Conservation (phyloP, 1,140 invertebrate species). For the Monochamus saltuarius region DNA sequence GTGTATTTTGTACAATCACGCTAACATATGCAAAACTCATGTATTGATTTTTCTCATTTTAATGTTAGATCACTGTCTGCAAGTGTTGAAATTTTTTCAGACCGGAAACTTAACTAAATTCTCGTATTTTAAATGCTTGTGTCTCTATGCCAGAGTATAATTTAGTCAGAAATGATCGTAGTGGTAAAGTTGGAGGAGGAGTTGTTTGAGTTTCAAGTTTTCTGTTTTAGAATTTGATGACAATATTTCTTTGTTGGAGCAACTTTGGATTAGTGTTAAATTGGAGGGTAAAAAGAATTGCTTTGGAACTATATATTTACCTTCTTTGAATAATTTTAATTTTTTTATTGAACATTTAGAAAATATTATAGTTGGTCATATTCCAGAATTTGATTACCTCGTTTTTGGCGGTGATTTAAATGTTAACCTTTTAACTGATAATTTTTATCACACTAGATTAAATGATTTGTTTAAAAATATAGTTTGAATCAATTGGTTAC, state of each 20-base stretch:
- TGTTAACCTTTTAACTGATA: no score
- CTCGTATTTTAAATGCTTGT: neutral
- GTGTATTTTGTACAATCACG: neutral
- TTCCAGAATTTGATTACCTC: no score
- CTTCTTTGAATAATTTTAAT: no score
- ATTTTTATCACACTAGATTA: no score
- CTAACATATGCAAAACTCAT: neutral
- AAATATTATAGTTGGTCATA: no score
- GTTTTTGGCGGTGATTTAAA: no score
- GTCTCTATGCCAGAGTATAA: neutral
- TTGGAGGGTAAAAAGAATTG: no score
- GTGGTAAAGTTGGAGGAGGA: neutral
- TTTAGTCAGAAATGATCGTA: neutral
- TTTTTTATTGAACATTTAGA: no score
- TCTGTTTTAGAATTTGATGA: neutral
- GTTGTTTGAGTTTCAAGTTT: neutral
- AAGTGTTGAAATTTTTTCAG: no score
- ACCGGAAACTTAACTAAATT: neutral
- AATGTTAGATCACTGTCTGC: slow-evolving; percentile 4
- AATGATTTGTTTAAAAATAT: no score
- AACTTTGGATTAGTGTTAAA: neutral
- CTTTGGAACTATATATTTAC: no score
- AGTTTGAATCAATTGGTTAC: no score
- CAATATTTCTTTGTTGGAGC: neutral
- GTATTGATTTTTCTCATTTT: slow-evolving; percentile 1